Conservation (phyloP, 2,888 invertebrate species). For the Lasioglossum figueresi region DNA sequence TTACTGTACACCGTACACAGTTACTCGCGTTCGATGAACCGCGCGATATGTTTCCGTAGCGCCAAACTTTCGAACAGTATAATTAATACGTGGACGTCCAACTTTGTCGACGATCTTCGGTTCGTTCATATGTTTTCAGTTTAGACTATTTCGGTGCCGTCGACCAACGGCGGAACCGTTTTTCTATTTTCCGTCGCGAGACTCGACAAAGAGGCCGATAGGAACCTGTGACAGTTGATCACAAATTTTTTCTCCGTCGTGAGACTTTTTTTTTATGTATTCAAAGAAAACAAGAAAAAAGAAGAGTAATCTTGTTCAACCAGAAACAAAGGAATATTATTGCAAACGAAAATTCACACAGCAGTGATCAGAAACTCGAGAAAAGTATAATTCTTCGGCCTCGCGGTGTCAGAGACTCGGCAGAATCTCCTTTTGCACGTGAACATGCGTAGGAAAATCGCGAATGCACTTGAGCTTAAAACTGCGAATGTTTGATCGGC, state of each 20-base stretch:
- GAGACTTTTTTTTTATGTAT: not conserved
- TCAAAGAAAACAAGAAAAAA: not conserved
- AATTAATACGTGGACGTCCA: slow-evolving; percentile 23
- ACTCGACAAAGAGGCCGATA: slow-evolving; percentile 59
- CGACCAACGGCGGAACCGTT: slow-evolving; percentile 53
- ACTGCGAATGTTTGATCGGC: slow-evolving; percentile 66
- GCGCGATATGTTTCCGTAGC: not conserved
- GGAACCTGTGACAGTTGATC: slow-evolving; percentile 1
- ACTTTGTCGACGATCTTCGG: slow-evolving; percentile 38
- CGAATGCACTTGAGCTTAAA: slow-evolving; percentile 69
- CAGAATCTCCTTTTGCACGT: slow-evolving; percentile 62
- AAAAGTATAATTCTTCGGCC: slow-evolving; percentile 39
- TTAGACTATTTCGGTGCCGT: slow-evolving; percentile 50
- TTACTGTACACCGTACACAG: not conserved
- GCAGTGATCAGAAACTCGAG: not conserved
- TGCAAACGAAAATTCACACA: not conserved
- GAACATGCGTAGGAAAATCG: slow-evolving; percentile 68
- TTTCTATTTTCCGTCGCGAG: slow-evolving; percentile 41
- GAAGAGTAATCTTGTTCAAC: not conserved
- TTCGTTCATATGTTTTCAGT: slow-evolving; percentile 43
- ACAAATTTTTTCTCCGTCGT: not conserved
- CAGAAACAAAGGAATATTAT: not conserved
- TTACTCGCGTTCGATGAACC: not conserved
- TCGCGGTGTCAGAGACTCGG: slow-evolving; percentile 54
- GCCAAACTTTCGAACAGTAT: not conserved